Evolutionary conservation across 1,140 invertebrate genomes (phyloP), one percentile per base, ranked within the genome.

Genomic region (Glomeris maerens): DNA sequence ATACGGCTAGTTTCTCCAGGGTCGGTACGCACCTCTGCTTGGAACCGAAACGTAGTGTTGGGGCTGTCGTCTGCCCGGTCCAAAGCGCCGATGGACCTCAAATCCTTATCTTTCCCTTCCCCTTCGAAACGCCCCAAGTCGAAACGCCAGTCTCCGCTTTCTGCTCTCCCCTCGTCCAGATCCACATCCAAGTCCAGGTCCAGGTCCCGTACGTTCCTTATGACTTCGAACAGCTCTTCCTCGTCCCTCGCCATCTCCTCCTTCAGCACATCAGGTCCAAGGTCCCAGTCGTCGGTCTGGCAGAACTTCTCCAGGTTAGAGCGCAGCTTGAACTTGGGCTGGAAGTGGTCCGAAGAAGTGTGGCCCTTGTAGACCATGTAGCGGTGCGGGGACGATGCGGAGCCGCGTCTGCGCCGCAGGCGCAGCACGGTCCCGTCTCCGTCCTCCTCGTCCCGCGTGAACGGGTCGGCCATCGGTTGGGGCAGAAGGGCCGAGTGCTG

Each of bases 231-330:
- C 27, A 58, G 36, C 39, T 59, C 52, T 27, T 56, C 56, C 29
- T 53, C 58, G 31, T 59, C 56, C 23, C 55, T 48, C 17, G 56
- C 50, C 17, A 59, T 57, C 50, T 59, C 56, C 21, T 54, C 42
- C 38, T 52, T 27, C 36, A 55, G 25, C 41, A 50, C 28, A 13
- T 36, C 17, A 17, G 49, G 42, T 27, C 55, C 55, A 40, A 54
- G 46, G 10, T 36, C 31, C 31, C 10, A 17, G 13, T 72, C 69
- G 42, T 74, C 73, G 1, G 74, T 76, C 61, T 76, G 74, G 41
- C 73, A 69, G 53, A 68, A 72, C 52, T 75, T 75, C 58, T 76
- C 73, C 52, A 71, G 73, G 49, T 74, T 71, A 23, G 36, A 46
- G 27, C 67, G 62, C 13, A 75, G 69, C 21, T 67, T 61, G 57